A percentile compares a stretch with the other conserved stretches of the same genome.
phyloP scores from a whole-genome alignment of 2,113 vertebrate species.

The Macroglossus sobrinus region DNA sequence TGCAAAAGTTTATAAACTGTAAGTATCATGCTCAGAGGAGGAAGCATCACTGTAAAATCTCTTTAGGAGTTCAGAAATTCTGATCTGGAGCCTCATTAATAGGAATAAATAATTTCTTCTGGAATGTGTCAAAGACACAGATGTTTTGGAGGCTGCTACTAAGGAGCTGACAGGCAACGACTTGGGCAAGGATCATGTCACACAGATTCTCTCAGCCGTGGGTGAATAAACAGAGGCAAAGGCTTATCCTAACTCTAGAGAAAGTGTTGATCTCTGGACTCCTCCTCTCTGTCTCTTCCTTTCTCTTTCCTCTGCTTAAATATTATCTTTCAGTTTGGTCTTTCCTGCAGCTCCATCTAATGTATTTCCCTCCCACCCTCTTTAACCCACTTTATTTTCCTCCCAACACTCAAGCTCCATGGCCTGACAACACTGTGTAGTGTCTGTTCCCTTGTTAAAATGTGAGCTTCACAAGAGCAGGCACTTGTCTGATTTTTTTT shows the following conservation, averaged over 20 bases:
- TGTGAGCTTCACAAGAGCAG: background rate
- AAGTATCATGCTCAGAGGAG: background rate
- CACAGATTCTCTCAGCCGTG: background rate
- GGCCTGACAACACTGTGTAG: rapidly evolving
- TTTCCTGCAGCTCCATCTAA: background rate
- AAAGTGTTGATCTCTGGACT: background rate
- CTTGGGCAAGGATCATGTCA: background rate
- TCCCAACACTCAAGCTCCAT: background rate
- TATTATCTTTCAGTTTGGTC: background rate
- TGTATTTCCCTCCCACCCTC: rapidly evolving
- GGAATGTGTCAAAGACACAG: background rate
- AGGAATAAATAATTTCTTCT: background rate
- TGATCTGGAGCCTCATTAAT: background rate
- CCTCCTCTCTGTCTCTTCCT: background rate
- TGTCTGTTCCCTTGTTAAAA: background rate
- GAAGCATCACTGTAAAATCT: background rate
- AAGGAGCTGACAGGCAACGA: background rate
- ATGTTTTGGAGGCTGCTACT: background rate
- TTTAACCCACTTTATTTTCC: background rate
- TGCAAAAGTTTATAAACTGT: background rate
- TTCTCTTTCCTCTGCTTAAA: background rate
- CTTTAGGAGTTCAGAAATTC: background rate
- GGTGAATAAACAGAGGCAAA: background rate
- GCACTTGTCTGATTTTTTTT: background rate
- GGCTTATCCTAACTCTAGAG: background rate